Evolutionary conservation across 2,113 vertebrate genomes (phyloP), one percentile per base, ranked within the genome.

Genomic region (Trematomus loennbergii): DNA sequence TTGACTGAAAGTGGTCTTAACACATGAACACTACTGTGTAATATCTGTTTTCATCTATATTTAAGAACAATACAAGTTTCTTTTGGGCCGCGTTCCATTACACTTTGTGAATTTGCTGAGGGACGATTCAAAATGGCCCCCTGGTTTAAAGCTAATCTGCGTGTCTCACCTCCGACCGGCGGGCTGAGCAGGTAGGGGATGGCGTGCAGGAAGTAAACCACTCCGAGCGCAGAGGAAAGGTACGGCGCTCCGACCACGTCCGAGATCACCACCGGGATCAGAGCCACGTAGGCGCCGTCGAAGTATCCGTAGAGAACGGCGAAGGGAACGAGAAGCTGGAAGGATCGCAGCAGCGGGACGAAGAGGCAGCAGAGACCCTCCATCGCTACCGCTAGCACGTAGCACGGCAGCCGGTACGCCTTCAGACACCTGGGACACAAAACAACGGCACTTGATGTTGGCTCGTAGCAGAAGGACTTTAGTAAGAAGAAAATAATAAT

Each of bases 181-280:
- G 98, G 97, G 89, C 97, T 98, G 91, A 99, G 85, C 70, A 99
- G 94, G 72, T 98, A 99, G 0, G 98, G 98, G 50, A 99, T 91
- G 20, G 96, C 98, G 9, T 99, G 98, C 60, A 99, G 95, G 84
- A 99, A 99, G 87, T 96, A 97, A 36, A 97, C 96, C 7, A 97
- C 93, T 0, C 98, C 98, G 17, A 99, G 94, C 1, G 97, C 97
- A 5, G 97, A 96, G 12, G 96, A 96, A 74, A 99, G 90, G 75
- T 94, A 93, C 36, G 87, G 57, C 58, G 97, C 94, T 74, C 97
- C 97, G 60, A 98, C 97, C 0, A 96, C 93, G 73, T 99, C 97
- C 18, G 97, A 96, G 0, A 97, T 97, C 81, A 99, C 95, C 4
- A 99, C 97, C 1, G 98, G 97, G 49, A 99, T 96, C 74, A 99